A percentile compares a stretch with the other conserved stretches of the same genome.
phyloP scores from a whole-genome alignment of 2,113 vertebrate genomes.

The Rutilus rutilus region DNA sequence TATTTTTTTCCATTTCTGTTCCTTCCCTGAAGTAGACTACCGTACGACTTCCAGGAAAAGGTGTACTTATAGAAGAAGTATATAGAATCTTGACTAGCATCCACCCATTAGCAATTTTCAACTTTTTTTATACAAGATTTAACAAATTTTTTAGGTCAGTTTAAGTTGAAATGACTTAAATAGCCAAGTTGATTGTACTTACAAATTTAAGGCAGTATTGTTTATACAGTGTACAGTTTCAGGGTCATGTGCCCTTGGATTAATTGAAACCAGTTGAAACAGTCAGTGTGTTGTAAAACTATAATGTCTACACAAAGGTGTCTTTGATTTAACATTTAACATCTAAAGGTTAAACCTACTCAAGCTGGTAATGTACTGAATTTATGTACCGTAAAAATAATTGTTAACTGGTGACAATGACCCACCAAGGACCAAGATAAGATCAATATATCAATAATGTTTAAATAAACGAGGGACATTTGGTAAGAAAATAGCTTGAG shows the following conservation, averaged over 20 bases:
- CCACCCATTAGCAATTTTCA: background rate
- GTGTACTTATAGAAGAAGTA: background rate
- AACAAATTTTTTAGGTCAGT: no score
- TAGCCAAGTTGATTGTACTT: no score
- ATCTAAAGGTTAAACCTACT: background rate
- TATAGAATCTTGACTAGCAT: background rate
- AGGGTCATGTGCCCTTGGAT: slow-evolving; percentile 21
- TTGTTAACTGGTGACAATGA: background rate
- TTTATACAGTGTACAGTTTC: background rate
- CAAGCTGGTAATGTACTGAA: background rate
- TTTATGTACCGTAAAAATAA: background rate
- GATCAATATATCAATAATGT: slow-evolving; percentile 14
- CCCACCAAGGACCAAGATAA: background rate
- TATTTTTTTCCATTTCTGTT: background rate
- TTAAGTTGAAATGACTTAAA: no score
- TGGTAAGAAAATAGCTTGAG: background rate
- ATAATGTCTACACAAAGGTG: background rate
- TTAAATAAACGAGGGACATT: background rate
- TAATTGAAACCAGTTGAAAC: slow-evolving; percentile 7
- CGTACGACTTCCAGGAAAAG: slow-evolving; percentile 12
- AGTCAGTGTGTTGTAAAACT: background rate
- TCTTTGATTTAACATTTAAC: background rate
- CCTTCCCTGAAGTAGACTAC: background rate
- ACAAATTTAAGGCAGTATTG: no score
- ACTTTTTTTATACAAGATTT: no score